A percentile compares a stretch with the other conserved stretches of the same genome.
phyloP scores from a whole-genome alignment of 1,140 invertebrate species.

The Mesaphorura yosii region DNA sequence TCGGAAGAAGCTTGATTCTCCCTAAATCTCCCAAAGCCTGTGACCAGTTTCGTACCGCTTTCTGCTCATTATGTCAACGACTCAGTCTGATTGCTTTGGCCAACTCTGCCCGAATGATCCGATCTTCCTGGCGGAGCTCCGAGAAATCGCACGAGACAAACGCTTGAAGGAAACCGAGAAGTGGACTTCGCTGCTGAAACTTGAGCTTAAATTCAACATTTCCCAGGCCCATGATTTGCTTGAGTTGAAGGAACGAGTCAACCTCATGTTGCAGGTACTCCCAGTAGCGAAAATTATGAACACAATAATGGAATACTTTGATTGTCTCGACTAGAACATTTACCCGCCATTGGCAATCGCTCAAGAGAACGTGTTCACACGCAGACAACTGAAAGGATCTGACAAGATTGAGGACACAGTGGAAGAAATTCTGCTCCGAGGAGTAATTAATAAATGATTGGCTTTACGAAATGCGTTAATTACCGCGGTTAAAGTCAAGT shows the following conservation, averaged over 20 bases:
- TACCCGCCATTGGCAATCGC: not conserved
- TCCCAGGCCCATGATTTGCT: not conserved
- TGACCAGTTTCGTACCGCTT: no score
- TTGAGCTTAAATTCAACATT: not conserved
- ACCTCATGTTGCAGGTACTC: no score
- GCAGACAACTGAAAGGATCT: not conserved
- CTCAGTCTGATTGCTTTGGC: no score
- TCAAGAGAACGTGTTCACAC: not conserved
- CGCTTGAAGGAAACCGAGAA: not conserved
- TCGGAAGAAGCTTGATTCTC: no score
- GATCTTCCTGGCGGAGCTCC: no score
- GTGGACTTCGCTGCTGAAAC: not conserved
- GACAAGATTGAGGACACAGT: not conserved
- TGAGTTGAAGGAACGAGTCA: not conserved
- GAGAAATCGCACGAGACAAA: no score
- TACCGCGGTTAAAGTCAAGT: no score
- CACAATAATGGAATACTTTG: not conserved
- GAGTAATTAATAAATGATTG: no score
- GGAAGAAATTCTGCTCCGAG: not conserved
- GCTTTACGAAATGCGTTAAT: no score
- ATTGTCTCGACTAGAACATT: not conserved
- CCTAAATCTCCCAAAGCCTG: no score
- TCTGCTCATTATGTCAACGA: no score
- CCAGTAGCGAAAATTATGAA: not conserved
- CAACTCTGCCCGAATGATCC: no score